Evolutionary conservation across 2,888 invertebrate species (phyloP).

Genomic region (Ennomos quercinarius): DNA sequence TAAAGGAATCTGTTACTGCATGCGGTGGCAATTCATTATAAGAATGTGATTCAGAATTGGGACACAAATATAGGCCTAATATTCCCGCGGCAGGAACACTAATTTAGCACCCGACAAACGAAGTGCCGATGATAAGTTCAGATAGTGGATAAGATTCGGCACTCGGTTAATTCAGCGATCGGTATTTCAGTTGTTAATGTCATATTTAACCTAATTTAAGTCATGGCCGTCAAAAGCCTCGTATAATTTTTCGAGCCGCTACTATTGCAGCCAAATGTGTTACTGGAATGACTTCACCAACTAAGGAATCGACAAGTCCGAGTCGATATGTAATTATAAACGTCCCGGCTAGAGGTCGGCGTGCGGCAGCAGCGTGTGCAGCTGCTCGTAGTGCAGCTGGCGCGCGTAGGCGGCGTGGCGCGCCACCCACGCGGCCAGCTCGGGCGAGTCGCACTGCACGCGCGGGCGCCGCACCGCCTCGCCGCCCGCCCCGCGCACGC

Average conservation of each 20-base stretch:
- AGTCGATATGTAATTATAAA: too few relatives aligned
- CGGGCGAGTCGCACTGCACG: slow-evolving; percentile 90
- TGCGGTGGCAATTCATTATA: too few relatives aligned
- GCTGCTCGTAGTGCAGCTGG: slow-evolving; percentile 92
- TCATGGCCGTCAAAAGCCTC: too few relatives aligned
- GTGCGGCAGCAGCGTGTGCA: slow-evolving; percentile 87
- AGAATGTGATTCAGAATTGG: not conserved
- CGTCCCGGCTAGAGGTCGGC: slow-evolving; percentile 49
- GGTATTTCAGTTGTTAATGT: too few relatives aligned
- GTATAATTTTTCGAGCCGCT: not conserved
- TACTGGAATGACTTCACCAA: too few relatives aligned
- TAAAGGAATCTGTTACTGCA: not conserved
- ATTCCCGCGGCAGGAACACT: too few relatives aligned
- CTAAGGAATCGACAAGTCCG: not conserved
- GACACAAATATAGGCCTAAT: not conserved
- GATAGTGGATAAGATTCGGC: too few relatives aligned
- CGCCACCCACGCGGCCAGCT: slow-evolving; percentile 89
- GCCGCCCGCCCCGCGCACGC: slow-evolving; percentile 81
- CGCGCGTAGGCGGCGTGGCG: slow-evolving; percentile 96
- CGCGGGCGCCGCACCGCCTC: slow-evolving; percentile 88
- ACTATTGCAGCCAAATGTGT: not conserved
- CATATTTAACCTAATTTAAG: too few relatives aligned
- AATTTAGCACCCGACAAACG: too few relatives aligned
- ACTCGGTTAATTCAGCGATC: too few relatives aligned
- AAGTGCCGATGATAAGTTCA: too few relatives aligned